These are phyloP conservation scores for Echinarachnius parma DNA, from an alignment of 53 echinoderm and acorn worm species.

Conservation along the genomic window DNA sequence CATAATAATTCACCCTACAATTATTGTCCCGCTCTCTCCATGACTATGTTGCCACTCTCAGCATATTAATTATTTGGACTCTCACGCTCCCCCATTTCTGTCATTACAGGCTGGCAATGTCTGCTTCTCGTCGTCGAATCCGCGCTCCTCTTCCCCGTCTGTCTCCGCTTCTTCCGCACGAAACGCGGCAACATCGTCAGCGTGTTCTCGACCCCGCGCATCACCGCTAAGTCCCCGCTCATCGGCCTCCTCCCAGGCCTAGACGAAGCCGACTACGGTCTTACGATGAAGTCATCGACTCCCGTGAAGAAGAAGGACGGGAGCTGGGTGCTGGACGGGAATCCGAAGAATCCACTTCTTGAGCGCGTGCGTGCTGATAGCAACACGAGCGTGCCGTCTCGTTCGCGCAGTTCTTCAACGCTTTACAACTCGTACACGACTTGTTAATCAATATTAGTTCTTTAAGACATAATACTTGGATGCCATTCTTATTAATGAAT, in stretches of 20 bases:
- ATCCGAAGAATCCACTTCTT: neutral
- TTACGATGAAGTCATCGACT: neutral
- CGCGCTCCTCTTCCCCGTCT: constrained; percentile 59
- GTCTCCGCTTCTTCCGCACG: constrained; percentile 63
- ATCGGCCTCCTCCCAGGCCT: neutral
- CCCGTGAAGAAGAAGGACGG: neutral
- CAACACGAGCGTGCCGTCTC: neutral
- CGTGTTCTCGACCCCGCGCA: constrained; percentile 46
- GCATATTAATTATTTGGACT: too few relatives aligned
- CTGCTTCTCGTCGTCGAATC: constrained; percentile 62
- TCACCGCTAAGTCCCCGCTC: neutral
- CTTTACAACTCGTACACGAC: constrained; percentile 16
- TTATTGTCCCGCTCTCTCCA: too few relatives aligned
- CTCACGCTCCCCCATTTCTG: too few relatives aligned
- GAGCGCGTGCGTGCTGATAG: neutral
- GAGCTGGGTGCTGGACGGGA: too few relatives aligned
- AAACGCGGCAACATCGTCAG: constrained; percentile 76
- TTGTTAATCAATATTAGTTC: neutral
- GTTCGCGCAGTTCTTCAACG: constrained; percentile 7
- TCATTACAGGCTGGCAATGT: constrained; percentile 62
- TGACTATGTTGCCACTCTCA: too few relatives aligned
- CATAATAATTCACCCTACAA: too few relatives aligned
- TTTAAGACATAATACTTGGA: too few relatives aligned
- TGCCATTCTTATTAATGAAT: too few relatives aligned
- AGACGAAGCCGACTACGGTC: neutral